Conservation (phyloP, 1,140 invertebrate species). For the Drosophila bipectinata region DNA sequence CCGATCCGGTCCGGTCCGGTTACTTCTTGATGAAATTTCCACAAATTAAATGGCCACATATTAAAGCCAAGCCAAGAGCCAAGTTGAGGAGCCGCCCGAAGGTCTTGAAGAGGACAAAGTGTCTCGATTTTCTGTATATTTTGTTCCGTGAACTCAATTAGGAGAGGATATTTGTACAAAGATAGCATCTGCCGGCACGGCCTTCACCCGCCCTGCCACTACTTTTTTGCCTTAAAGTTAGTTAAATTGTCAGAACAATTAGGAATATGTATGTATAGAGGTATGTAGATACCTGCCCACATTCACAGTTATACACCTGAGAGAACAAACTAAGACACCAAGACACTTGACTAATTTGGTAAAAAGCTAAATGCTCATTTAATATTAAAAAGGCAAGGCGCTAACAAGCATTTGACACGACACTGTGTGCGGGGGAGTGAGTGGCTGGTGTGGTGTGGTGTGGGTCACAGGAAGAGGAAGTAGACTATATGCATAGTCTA, state of each 20-base stretch:
- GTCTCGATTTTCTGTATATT: slow-evolving; percentile 1
- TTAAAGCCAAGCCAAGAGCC: slow-evolving; percentile 6
- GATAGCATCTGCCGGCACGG: background rate
- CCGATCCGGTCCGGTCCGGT: background rate
- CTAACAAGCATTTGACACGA: slow-evolving; percentile 69
- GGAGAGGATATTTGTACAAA: background rate
- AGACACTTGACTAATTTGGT: slow-evolving; percentile 63
- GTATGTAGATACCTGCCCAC: background rate
- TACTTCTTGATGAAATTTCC: background rate
- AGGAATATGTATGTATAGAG: slow-evolving; percentile 7
- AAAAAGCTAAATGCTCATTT: slow-evolving; percentile 71
- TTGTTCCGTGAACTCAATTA: slow-evolving; percentile 25
- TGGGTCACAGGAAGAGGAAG: background rate
- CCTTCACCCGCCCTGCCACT: background rate
- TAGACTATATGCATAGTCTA: background rate
- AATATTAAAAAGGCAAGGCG: slow-evolving; percentile 68
- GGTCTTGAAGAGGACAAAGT: background rate
- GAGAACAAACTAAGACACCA: background rate
- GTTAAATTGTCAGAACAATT: slow-evolving; percentile 27
- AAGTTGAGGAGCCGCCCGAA: background rate
- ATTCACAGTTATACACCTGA: slow-evolving; percentile 2
- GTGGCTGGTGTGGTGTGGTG: too few species aligned
- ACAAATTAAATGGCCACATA: slow-evolving; percentile 17
- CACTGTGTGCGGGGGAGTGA: background rate
- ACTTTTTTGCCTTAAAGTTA: background rate